Evolutionary conservation across 1,140 invertebrate genomes (phyloP).

Genomic region (Condylostylus longicornis): DNA sequence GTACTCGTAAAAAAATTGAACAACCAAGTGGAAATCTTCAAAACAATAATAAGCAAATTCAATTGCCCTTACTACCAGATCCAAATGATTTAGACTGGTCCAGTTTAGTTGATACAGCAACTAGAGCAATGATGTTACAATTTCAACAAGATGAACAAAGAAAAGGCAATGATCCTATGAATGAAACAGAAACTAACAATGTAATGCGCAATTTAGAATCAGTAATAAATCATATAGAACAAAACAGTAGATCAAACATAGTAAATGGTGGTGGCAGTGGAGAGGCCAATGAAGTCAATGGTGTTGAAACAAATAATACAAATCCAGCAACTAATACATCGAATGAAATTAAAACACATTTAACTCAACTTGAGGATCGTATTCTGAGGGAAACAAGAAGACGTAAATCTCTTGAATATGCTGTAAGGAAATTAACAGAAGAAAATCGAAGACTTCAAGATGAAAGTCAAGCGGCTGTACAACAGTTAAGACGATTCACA

Average conservation of each 20-base stretch:
- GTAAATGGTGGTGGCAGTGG: neutral
- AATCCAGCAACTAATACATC: constrained; percentile 25
- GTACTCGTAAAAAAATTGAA: too few relatives aligned
- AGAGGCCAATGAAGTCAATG: neutral
- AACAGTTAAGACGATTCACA: constrained; percentile 76
- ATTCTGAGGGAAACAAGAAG: constrained; percentile 45
- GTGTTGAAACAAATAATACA: neutral
- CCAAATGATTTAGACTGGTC: constrained; percentile 55
- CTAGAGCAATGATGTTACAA: constrained; percentile 1
- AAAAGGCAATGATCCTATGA: neutral
- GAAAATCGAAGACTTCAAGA: constrained; percentile 77
- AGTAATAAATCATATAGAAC: too few relatives aligned
- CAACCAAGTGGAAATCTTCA: too few relatives aligned
- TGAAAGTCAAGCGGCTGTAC: constrained; percentile 73
- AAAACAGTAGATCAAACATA: neutral
- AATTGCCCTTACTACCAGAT: constrained; percentile 40
- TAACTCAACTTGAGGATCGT: constrained; percentile 47
- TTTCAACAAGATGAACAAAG: neutral
- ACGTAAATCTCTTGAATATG: constrained; percentile 47
- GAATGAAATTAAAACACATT: constrained; percentile 44
- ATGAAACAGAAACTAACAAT: neutral
- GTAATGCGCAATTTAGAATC: neutral
- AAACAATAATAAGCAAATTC: neutral
- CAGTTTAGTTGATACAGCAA: constrained; percentile 59
- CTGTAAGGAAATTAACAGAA: constrained; percentile 59